Evolutionary conservation across 2,888 invertebrate genomes (phyloP), one percentile per base, ranked within the genome.

Genomic region (Drosophila parthenogenetica): DNA sequence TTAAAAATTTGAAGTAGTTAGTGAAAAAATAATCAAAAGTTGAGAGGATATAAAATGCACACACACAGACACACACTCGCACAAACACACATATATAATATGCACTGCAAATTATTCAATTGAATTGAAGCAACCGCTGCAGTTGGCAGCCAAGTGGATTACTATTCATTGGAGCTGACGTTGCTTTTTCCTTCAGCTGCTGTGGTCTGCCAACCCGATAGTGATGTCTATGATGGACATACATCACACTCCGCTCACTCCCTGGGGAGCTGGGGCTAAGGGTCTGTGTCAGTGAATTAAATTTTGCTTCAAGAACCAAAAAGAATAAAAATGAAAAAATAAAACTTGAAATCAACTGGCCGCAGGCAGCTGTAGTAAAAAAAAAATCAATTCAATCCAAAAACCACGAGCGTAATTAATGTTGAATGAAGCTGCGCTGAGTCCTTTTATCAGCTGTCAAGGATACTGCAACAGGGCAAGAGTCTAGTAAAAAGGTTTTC

Each of bases 21-120:
- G 55, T 22, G 25, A 29, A 57, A 60, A 45, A 60, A 68, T 69
- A 77, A 72, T 74, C 69, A 69, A 71, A 73, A 63, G 65, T 60
- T 54, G 57, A 81, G 60, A 61, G 77, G 66, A 67, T 69, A 83
- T 77, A 83, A 80, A 83, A 81, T 66, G 69, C 79, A 81, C 69
- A 71, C 67, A 50, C 40, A 49, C 59, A 14, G 54, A 37, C 51
- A 42, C 40, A 58, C 8, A 59, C 54, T 17, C 57, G 29, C 46
- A 55, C 50, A 39, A 17, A 7, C 16, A 22, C 25, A 17, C 22
- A 42, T 58, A 42, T 64, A 3, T 17, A 46, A 53, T 72, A 55
- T 63, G 40, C 55, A 53, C 68, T 32, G 64, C 79, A 76, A 81
- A 83, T 84, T 87, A 83, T 83, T 87, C 75, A 84, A 87, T 87